Conservation (phyloP, 2,888 invertebrate species). For the Camptogramma bilineatum region DNA sequence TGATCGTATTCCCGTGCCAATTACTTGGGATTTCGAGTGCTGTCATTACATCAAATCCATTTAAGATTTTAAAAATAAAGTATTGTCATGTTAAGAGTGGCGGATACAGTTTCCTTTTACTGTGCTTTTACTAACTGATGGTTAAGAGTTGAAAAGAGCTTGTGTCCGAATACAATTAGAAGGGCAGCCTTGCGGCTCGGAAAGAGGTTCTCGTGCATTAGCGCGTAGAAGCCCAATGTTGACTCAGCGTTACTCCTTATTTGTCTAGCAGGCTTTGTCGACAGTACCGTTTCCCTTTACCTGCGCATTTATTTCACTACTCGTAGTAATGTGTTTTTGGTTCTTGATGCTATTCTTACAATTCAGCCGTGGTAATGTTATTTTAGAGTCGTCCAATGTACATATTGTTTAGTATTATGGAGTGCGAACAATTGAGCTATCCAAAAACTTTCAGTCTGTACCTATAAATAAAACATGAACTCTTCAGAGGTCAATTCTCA, state of each 20-base stretch:
- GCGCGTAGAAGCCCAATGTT: slow-evolving; percentile 68
- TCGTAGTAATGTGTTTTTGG: slow-evolving; percentile 49
- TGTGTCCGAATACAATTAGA: slow-evolving; percentile 26
- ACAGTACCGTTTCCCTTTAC: slow-evolving; percentile 59
- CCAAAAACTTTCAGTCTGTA: slow-evolving; percentile 45
- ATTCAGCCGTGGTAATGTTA: slow-evolving; percentile 16
- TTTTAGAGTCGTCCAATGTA: slow-evolving; percentile 4
- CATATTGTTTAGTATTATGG: slow-evolving; percentile 10
- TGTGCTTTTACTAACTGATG: slow-evolving; percentile 12
- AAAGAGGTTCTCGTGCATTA: slow-evolving; percentile 68
- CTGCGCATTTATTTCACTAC: slow-evolving; percentile 55
- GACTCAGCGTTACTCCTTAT: slow-evolving; percentile 69
- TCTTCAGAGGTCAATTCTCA: slow-evolving; percentile 42
- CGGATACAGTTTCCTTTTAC: background rate
- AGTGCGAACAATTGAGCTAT: slow-evolving; percentile 20
- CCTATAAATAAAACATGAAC: slow-evolving; percentile 49
- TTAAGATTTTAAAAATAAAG: background rate
- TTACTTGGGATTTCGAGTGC: slow-evolving; percentile 19
- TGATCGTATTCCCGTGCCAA: slow-evolving; percentile 47
- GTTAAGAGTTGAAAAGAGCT: slow-evolving; percentile 8
- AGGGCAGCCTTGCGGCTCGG: slow-evolving; percentile 39
- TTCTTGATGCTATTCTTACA: slow-evolving; percentile 27
- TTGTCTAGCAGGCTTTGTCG: slow-evolving; percentile 69
- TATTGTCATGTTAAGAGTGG: background rate
- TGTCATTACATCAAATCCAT: slow-evolving; percentile 6